phyloP scores from a whole-genome alignment of 2,797 vertebrate genomes.

The Parauchenoglanis punctatus region DNA sequence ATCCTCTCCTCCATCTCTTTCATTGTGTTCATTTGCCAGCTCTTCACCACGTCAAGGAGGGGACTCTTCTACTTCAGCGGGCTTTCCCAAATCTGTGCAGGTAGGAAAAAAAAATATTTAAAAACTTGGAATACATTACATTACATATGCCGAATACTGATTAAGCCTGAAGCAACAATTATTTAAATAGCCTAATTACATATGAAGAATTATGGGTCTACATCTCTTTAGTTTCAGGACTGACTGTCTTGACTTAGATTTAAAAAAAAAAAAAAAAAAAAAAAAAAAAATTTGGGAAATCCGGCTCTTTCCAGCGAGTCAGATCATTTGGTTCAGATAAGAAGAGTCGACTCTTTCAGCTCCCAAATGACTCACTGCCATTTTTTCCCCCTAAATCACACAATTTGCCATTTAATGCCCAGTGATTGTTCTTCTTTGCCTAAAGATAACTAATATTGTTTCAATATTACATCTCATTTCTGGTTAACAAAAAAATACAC shows the following conservation, averaged over 20 bases:
- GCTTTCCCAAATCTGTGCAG: constrained; percentile 83
- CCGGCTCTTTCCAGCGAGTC: background rate
- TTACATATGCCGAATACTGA: background rate
- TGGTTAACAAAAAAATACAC: background rate
- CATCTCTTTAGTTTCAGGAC: background rate
- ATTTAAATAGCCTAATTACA: background rate
- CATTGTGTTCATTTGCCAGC: constrained; percentile 84
- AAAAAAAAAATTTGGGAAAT: background rate
- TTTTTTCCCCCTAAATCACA: background rate
- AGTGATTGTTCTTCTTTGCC: background rate
- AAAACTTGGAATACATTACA: background rate
- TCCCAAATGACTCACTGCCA: background rate
- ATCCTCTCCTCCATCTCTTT: constrained; percentile 85
- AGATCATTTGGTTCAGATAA: background rate
- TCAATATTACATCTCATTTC: background rate
- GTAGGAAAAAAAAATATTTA: constrained; percentile 59
- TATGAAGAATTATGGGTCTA: background rate
- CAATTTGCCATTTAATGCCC: background rate
- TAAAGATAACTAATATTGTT: background rate
- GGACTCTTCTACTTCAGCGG: constrained; percentile 87
- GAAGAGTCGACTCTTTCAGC: background rate
- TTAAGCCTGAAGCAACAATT: background rate
- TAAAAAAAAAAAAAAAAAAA: too few relatives aligned
- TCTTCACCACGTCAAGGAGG: constrained; percentile 79
- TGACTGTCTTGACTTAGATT: background rate